Evolutionary conservation across 2,888 invertebrate genomes (phyloP), one percentile per base, ranked within the genome.

Genomic region (Geotrupes spiniger): DNA sequence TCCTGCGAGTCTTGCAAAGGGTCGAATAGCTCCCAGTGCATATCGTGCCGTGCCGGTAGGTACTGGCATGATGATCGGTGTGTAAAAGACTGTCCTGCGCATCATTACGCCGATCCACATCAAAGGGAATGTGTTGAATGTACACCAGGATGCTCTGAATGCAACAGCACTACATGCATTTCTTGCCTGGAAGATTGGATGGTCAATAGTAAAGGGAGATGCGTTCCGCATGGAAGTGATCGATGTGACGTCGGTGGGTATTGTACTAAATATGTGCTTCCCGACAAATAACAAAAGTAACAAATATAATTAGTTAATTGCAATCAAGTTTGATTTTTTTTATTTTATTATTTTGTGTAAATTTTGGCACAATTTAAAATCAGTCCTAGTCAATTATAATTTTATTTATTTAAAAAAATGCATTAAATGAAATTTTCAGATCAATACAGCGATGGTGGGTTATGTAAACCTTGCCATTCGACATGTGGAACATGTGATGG

Each of bases 401-500:
- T 31, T 27, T 11, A 45, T 41, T 47, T 38, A 29, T 21, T 45
- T 41, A 40, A 46, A 40, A 29, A 17, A 12, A 15, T 44, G 39
- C 11, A 8, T 36, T n/a, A n/a, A n/a, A n/a, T n/a, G n/a, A n/a
- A n/a, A n/a, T 45, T 48, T 74, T 48, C 74, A 86, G 87, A 79
- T 61, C 87, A 89, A 73, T 90, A 87, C 73, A 83, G 80, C 62
- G 87, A 87, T 62, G 80, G 78, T 38, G 80, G 78, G 31, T 77
- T 78, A 36, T 93, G 93, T 69, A 81, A 81, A 52, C 77, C 80
- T 2, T 93, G 92, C 64, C 85, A 89, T 65, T 78, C 80, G 2
- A 84, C 86, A 1, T 93, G 93, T 63, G 87, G 87, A 54, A 83
- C 85, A n/a, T 93, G 93, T 68, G 85, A 83, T 52, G 92, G 90